A percentile compares a stretch with the other conserved stretches of the same genome.
phyloP scores from a whole-genome alignment of 64 coral and sea anemone genomes.

The Montipora sp. region DNA sequence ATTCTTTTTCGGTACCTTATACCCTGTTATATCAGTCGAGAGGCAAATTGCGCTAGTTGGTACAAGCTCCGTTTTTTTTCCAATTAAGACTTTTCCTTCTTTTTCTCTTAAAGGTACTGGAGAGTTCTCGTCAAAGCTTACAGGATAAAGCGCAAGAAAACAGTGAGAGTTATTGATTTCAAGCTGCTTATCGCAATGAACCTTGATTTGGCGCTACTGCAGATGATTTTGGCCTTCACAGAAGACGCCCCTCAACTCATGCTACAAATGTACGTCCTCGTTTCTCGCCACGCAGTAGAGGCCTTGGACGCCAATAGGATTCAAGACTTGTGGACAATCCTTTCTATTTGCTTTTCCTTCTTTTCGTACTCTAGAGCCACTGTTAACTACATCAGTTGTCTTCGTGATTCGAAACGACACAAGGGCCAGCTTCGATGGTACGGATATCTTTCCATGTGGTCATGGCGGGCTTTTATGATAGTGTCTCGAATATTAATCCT shows the following conservation, averaged over 20 bases:
- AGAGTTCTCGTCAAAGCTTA: slow-evolving; percentile 76
- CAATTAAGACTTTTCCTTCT: neutral
- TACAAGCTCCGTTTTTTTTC: neutral
- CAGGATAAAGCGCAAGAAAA: slow-evolving; percentile 75
- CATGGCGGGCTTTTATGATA: slow-evolving; percentile 88
- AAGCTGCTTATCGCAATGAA: slow-evolving; percentile 77
- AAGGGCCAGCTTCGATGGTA: slow-evolving; percentile 88
- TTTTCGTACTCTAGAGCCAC: slow-evolving; percentile 87
- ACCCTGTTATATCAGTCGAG: too few species aligned
- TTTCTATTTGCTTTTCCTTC: slow-evolving; percentile 83
- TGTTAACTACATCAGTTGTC: slow-evolving; percentile 82
- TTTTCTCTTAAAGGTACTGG: slow-evolving; percentile 62
- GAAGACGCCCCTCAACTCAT: slow-evolving; percentile 91
- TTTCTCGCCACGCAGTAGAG: slow-evolving; percentile 48
- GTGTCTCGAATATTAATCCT: slow-evolving; percentile 82
- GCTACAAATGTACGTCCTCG: slow-evolving; percentile 80
- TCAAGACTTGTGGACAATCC: slow-evolving; percentile 83
- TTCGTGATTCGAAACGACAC: slow-evolving; percentile 83
- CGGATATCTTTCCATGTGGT: slow-evolving; percentile 85
- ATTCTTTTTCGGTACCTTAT: too few species aligned
- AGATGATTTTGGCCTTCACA: slow-evolving; percentile 89
- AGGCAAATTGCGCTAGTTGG: too few species aligned
- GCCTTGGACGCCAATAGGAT: slow-evolving; percentile 26
- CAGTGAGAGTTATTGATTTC: slow-evolving; percentile 38
- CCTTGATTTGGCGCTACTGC: slow-evolving; percentile 73